Evolutionary conservation across 1,140 invertebrate genomes (phyloP).

Genomic region (Drosophila aff.): DNA sequence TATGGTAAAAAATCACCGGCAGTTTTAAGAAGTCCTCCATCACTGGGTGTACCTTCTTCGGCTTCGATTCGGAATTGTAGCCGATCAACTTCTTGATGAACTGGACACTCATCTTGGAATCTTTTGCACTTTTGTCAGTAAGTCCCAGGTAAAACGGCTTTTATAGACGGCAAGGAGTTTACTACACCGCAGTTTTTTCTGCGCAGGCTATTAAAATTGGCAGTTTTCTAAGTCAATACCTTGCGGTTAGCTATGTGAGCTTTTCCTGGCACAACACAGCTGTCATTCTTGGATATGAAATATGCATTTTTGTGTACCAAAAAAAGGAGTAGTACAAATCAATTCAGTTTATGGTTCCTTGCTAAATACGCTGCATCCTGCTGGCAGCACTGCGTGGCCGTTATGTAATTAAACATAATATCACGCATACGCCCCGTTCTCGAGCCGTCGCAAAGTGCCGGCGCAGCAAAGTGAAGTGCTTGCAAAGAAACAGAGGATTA

Average conservation of each 20-base stretch:
- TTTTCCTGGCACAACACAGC: not conserved
- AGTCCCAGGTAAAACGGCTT: not conserved
- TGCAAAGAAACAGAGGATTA: not conserved
- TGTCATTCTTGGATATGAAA: not conserved
- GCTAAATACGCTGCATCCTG: not conserved
- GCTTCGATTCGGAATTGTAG: not conserved
- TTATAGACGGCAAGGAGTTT: constrained; percentile 15
- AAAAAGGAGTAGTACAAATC: not conserved
- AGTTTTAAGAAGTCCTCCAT: constrained; percentile 54
- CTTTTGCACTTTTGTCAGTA: not conserved
- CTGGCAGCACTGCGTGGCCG: constrained; percentile 6
- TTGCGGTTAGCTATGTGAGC: not conserved
- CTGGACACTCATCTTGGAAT: not conserved
- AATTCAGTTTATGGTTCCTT: not conserved
- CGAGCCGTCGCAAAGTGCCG: constrained; percentile 22
- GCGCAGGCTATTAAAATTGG: not conserved
- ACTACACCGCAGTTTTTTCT: not conserved
- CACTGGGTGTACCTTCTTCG: not conserved
- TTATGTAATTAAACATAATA: constrained; percentile 41
- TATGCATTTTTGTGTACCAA: not conserved
- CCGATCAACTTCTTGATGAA: constrained; percentile 1
- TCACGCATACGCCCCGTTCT: constrained; percentile 39
- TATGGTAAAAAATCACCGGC: constrained; percentile 41
- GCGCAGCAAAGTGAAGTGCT: constrained; percentile 1
- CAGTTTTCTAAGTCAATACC: not conserved